phyloP scores from a whole-genome alignment of 2,888 invertebrate species.

The Drosophila merina region DNA sequence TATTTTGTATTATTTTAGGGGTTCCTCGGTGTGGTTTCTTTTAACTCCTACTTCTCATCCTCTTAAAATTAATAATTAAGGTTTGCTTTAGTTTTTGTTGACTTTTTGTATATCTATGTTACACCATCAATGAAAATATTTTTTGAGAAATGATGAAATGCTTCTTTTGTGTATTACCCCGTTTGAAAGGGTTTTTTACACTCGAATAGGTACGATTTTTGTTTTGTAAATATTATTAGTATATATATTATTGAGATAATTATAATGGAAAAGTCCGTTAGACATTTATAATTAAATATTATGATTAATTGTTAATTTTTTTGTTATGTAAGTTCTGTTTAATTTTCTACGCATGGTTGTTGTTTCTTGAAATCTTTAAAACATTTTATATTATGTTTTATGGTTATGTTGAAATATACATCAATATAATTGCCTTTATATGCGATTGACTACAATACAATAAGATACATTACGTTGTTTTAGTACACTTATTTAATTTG shows the following conservation, averaged over 20 bases:
- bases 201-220: constrained; percentile 31
- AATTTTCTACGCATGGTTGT: constrained; percentile 71
- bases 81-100: constrained; percentile 22
- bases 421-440: constrained; percentile 58
- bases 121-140: constrained; percentile 74
- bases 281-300: constrained; percentile 33
- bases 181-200: constrained; percentile 20
- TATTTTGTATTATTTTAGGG: constrained; percentile 1
- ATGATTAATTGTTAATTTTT: constrained; percentile 27
- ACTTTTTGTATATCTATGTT: constrained; percentile 67
- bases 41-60: background rate
- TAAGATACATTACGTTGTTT: constrained; percentile 62
- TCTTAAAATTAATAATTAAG: constrained; percentile 19
- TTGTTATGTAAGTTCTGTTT: constrained; percentile 65
- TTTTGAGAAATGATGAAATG: constrained; percentile 54
- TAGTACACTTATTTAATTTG: constrained; percentile 78
- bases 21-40: constrained; percentile 12
- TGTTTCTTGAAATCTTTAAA: constrained; percentile 48
- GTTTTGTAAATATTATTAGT: constrained; percentile 14
- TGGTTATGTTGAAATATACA: constrained; percentile 67
- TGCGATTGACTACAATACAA: constrained; percentile 43
- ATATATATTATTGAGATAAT: constrained; percentile 5
- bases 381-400: constrained; percentile 34
- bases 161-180: constrained; percentile 23
- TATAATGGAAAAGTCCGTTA: constrained; percentile 39